Conservation (phyloP, 1,140 invertebrate genomes). For the Hylaeus anthracinus region DNA sequence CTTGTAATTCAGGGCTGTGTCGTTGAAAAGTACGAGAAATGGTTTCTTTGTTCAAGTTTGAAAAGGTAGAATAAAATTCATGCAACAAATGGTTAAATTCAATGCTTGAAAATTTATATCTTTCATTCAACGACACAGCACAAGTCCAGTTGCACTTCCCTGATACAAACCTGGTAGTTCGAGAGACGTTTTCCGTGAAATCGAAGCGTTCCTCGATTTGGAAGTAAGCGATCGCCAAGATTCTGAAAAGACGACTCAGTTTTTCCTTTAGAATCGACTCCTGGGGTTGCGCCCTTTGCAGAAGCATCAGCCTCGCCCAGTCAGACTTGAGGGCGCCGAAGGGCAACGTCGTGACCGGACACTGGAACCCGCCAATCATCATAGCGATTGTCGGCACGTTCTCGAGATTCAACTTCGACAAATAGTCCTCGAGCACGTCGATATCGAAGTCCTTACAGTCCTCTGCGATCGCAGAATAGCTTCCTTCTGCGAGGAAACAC, state of each 20-base stretch:
- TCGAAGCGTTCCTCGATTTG: slow-evolving; percentile 41
- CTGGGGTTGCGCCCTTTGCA: slow-evolving; percentile 54
- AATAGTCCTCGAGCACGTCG: slow-evolving; percentile 42
- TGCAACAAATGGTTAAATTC: no score
- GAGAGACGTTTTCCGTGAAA: no score
- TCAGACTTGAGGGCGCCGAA: slow-evolving; percentile 63
- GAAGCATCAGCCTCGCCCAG: slow-evolving; percentile 61
- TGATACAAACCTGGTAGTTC: neutral
- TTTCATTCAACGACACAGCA: no score
- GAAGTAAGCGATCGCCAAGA: slow-evolving; percentile 59
- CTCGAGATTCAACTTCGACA: slow-evolving; percentile 37
- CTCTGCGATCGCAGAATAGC: neutral
- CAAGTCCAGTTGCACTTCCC: neutral
- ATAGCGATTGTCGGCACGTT: slow-evolving; percentile 38
- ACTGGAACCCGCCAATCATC: slow-evolving; percentile 43
- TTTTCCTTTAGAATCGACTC: slow-evolving; percentile 52
- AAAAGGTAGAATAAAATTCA: no score
- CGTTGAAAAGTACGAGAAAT: no score
- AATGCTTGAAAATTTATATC: no score
- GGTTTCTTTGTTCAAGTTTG: no score
- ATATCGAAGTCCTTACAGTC: slow-evolving; percentile 45
- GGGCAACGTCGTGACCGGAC: slow-evolving; percentile 35
- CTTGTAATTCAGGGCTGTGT: no score
- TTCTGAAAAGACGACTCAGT: slow-evolving; percentile 53
- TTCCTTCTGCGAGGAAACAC: slow-evolving; percentile 11